Evolutionary conservation across 2,888 invertebrate species (phyloP).

Genomic region (Folsomia manolachei): DNA sequence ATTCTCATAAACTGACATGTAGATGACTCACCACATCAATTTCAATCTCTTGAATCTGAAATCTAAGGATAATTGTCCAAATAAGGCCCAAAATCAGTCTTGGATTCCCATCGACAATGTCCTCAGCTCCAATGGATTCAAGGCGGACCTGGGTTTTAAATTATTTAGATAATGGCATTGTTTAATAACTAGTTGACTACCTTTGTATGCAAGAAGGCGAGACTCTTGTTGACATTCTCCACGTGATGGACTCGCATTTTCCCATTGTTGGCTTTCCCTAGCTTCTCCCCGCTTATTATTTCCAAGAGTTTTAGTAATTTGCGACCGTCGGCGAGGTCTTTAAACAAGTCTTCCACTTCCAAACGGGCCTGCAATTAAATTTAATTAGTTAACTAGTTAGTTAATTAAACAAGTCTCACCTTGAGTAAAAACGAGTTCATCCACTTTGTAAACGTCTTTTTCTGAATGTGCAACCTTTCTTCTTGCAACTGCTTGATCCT

Average conservation of each 20-base stretch:
- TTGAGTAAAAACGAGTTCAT: slow-evolving; percentile 94
- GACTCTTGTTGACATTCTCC: slow-evolving; percentile 96
- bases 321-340: slow-evolving; percentile 91
- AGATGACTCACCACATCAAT: slow-evolving; percentile 80
- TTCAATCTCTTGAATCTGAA: slow-evolving; percentile 98
- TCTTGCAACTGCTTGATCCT: slow-evolving; percentile 95
- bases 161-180: slow-evolving; percentile 1
- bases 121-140: slow-evolving; percentile 98
- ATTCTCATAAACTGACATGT: too few species aligned
- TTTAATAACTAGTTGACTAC: slow-evolving; percentile 55
- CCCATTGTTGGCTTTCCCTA: slow-evolving; percentile 94
- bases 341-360: slow-evolving; percentile 97
- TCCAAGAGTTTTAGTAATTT: slow-evolving; percentile 89
- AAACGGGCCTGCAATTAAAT: slow-evolving; percentile 89
- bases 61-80: slow-evolving; percentile 98
- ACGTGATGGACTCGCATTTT: slow-evolving; percentile 97
- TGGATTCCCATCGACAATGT: slow-evolving; percentile 97
- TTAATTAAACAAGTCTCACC: slow-evolving; percentile 63
- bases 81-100: slow-evolving; percentile 94
- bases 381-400: too few species aligned
- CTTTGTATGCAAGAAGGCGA: slow-evolving; percentile 91
- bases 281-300: slow-evolving; percentile 96
- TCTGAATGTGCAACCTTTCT: slow-evolving; percentile 96
- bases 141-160: slow-evolving; percentile 79
- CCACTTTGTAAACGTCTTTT: slow-evolving; percentile 99